Base-by-base conservation (phyloP, 2,113 vertebrate species). In the Nothoprocta pentlandii region DNA sequence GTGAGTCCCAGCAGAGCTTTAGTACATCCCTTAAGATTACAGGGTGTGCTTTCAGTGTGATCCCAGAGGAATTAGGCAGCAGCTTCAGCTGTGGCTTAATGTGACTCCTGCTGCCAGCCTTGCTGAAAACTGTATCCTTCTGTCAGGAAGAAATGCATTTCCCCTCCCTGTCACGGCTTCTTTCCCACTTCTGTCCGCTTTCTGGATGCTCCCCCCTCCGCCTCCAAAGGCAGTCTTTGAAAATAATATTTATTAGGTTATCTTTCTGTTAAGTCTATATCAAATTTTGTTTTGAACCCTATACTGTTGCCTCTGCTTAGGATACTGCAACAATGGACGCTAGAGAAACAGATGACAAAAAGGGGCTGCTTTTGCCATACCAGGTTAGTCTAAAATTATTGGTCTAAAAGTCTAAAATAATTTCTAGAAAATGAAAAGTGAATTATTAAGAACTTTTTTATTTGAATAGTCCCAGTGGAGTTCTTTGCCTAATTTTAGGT, bases 1-100 rank as follows among this genome's bases (percentile, higher is more conserved):
- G 96, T 97, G 94, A 96, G 93, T 95, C 92, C 94, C 76, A 91
- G 95, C 53, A 94, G 96, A 96, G 96, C 94, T 97, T 96, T 97
- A 94, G 80, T 86, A 95, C 96, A 94, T 96, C 93, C 91, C 71
- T 86, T 94, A 94, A 94, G 96, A 96, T 97, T 96, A 94, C 86
- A 80, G 95, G 93, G 92, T 85, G 51, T 94, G 86, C 88, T 96
- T 96, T 95, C 93, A 74, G 67, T 47, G 83, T 91, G 95, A 97
- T 97, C 95, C 88, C 66, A 58, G 84, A 91, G 96, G 92, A 96
- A 96, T 97, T 96, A 96, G 93, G 58, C 85, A 87, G 71, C 85
- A 90, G 92, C 95, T 96, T 96, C 89, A 94, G 92, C 92, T 96
- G 22, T 80, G 87, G 95, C 93, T 97, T 95, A 96, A 85, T 8